A percentile compares a stretch with the other conserved stretches of the same genome.
Evolutionary conservation across 2,797 vertebrate genomes (phyloP).

Genomic region (Glossophaga mutica): DNA sequence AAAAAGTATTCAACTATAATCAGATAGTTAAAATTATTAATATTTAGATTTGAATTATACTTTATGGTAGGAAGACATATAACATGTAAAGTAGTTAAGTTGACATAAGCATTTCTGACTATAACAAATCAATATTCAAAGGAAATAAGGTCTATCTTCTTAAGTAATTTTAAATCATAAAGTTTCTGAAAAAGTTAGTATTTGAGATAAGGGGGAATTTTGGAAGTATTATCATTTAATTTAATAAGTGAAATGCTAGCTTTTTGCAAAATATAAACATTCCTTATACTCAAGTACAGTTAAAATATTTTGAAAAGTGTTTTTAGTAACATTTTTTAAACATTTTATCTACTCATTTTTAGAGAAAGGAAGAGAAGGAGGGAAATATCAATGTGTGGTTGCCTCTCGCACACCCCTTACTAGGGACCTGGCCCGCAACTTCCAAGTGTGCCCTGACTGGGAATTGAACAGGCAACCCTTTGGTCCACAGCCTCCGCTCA

Average conservation of each 20-base stretch:
- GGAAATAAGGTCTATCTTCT: background rate
- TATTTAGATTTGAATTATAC: background rate
- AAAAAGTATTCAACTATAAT: background rate
- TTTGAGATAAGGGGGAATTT: background rate
- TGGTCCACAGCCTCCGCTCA: no score
- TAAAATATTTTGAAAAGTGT: conserved; percentile 6
- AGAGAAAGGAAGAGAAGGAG: no score
- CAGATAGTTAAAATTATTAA: background rate
- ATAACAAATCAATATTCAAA: conserved; percentile 16
- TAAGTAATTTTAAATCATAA: background rate
- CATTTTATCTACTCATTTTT: background rate
- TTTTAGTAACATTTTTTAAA: background rate
- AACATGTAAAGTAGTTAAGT: background rate
- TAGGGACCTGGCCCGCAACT: no score
- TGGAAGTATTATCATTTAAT: background rate
- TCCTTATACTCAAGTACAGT: background rate
- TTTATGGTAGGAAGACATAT: conserved; percentile 15
- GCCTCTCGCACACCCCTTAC: no score
- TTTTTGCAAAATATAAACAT: background rate
- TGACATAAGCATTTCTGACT: background rate
- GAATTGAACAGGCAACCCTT: no score
- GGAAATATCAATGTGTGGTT: no score
- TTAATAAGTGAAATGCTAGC: background rate
- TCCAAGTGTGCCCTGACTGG: no score
- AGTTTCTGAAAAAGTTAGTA: conserved; percentile 6